Evolutionary conservation across 2,888 invertebrate species (phyloP), one percentile per base, ranked within the genome.

Genomic region (Oligia fasciuncula): DNA sequence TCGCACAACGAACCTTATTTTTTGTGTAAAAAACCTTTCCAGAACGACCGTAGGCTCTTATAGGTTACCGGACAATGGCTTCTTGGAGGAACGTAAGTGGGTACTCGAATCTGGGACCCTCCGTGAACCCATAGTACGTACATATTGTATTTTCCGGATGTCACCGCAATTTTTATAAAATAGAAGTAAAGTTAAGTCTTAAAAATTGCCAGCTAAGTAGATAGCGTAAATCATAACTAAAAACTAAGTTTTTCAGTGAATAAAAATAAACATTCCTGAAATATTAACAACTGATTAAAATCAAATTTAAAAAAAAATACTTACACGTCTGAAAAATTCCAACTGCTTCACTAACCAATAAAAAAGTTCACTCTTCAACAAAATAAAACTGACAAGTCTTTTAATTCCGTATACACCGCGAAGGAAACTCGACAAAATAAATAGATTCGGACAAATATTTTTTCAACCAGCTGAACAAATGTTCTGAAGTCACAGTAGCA

Each of bases 351-450:
- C 54, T 76, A 87, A 88, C 88, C 87, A 85, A 89, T 85, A 82
- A 72, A 90, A 90, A 91, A 91, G 89, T 91, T 89, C 89, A 90
- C 91, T 81, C 74, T 85, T 76, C 72, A 84, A 88, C 70, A 65
- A 78, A 81, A 86, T 81, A 85, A 86, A 84, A 77, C 75, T 68
- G 79, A 77, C 23, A 85, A 83, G 82, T 87, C 70, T 23, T 84
- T 74, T 66, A 77, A 76, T 74, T 80, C 66, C 60, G 54, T 72
- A 67, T 76, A 83, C 81, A 83, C 76, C 49, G 62, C 35, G 54
- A 72, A 63, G 19, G 4, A 76, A 79, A 82, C 69, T 73, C 69
- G 54, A 71, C 69, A 69, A 86, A 82, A 81, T 73, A 84, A 83
- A 79, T 79, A 68, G 43, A 77, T 62, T 86, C 63, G 8, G 66